A percentile compares a stretch with the other conserved stretches of the same genome.
phyloP scores from a whole-genome alignment of 2,888 invertebrate genomes.

The Halictus ligatus region DNA sequence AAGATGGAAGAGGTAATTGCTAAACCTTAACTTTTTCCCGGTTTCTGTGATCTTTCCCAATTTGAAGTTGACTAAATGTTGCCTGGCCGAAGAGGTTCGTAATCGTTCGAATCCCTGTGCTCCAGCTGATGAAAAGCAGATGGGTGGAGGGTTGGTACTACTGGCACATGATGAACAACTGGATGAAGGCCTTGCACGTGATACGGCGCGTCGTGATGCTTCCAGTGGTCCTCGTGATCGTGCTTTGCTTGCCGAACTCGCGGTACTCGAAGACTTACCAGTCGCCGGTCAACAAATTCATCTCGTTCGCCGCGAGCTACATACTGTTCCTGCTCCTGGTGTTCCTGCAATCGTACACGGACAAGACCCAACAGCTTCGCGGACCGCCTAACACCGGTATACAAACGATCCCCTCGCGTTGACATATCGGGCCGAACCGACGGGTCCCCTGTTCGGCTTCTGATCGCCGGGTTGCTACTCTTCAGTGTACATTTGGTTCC shows the following conservation, averaged over 20 bases:
- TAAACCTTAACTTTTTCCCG: too few species aligned
- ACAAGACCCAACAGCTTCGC: constrained; percentile 86
- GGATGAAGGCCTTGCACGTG: constrained; percentile 82
- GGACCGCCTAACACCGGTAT: constrained; percentile 87
- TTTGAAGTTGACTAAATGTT: too few species aligned
- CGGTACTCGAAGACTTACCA: constrained; percentile 85
- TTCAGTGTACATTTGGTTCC: constrained; percentile 77
- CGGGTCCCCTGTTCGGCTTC: constrained; percentile 17
- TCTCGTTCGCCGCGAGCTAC: constrained; percentile 89
- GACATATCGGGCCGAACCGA: constrained; percentile 1
- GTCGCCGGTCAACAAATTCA: constrained; percentile 90
- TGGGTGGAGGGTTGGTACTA: constrained; percentile 88
- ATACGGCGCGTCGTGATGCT: constrained; percentile 83
- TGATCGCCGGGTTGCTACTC: constrained; percentile 33
- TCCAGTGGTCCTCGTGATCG: constrained; percentile 84
- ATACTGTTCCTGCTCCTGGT: constrained; percentile 88
- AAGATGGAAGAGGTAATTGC: too few species aligned
- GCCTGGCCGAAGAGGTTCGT: too few species aligned
- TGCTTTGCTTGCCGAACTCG: constrained; percentile 84
- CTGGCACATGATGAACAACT: constrained; percentile 85
- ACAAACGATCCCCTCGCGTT: not conserved
- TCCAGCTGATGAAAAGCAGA: constrained; percentile 86
- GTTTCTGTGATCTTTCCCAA: too few species aligned
- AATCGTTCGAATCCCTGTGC: too few species aligned
- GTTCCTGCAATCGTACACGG: constrained; percentile 87